Conservation (phyloP, 2,797 vertebrate genomes). For the Eupleurogrammus muticus region DNA sequence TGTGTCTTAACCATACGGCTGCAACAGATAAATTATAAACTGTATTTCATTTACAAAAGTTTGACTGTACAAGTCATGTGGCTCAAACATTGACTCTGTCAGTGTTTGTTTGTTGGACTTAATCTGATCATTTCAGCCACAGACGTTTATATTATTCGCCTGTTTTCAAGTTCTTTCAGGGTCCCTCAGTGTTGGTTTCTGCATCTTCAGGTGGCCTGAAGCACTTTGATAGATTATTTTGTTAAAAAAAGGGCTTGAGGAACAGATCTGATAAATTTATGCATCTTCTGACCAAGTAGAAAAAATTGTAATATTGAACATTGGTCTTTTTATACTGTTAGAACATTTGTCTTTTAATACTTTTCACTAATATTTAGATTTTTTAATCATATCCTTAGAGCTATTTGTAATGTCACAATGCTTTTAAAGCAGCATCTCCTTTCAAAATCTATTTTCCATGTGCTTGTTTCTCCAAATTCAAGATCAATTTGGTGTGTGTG, state of each 20-base stretch:
- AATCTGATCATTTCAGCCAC: conserved; percentile 33
- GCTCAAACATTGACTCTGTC: conserved; percentile 23
- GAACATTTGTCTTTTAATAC: conserved; percentile 63
- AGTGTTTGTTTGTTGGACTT: conserved; percentile 29
- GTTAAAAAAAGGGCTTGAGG: conserved; percentile 68
- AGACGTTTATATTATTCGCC: conserved; percentile 30
- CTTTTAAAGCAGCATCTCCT: conserved; percentile 45
- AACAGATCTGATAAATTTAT: conserved; percentile 61
- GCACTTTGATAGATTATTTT: conserved; percentile 72
- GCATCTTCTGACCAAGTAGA: conserved; percentile 59
- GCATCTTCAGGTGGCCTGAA: conserved; percentile 48
- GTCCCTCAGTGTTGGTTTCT: conserved; percentile 31
- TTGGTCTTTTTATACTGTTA: conserved; percentile 67
- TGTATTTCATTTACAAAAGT: conserved; percentile 33
- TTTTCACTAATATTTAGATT: conserved; percentile 50
- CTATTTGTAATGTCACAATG: conserved; percentile 37
- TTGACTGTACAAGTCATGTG: conserved; percentile 9
- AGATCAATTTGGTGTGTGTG: conserved; percentile 39
- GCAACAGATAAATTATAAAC: conserved; percentile 48
- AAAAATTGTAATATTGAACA: conserved; percentile 41
- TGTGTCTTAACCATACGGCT: conserved; percentile 20
- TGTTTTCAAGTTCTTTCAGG: conserved; percentile 22
- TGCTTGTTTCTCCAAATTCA: conserved; percentile 39
- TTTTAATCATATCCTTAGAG: conserved; percentile 52
- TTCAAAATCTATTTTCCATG: conserved; percentile 31